phyloP scores from a whole-genome alignment of 2,888 invertebrate genomes.

The Dioctria rufipes region DNA sequence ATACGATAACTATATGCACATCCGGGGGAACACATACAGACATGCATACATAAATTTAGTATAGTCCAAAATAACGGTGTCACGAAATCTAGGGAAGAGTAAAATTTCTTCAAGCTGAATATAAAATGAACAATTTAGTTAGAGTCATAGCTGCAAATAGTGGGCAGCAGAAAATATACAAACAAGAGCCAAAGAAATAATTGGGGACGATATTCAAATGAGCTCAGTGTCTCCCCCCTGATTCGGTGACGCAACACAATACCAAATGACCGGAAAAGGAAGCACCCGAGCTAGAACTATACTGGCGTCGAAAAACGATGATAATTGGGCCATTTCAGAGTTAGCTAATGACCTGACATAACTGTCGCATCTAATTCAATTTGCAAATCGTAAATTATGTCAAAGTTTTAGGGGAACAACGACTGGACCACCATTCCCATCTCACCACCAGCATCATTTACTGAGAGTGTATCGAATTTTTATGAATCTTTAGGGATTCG shows the following conservation, averaged over 20 bases:
- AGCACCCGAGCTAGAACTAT: neutral
- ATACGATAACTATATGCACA: constrained; percentile 24
- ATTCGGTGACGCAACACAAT: constrained; percentile 1
- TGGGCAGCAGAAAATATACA: constrained; percentile 11
- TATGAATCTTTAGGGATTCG: too few relatives aligned
- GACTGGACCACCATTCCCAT: too few relatives aligned
- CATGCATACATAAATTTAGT: neutral
- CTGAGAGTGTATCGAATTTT: too few relatives aligned
- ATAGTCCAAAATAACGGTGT: constrained; percentile 17
- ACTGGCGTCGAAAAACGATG: neutral
- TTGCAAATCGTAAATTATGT: constrained; percentile 34
- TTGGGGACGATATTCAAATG: constrained; percentile 46
- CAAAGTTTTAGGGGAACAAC: neutral
- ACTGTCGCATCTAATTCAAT: constrained; percentile 50
- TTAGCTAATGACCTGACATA: constrained; percentile 48
- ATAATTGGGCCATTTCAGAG: constrained; percentile 45
- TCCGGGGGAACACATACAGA: neutral
- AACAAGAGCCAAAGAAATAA: constrained; percentile 46
- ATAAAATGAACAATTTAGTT: neutral
- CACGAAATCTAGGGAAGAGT: neutral
- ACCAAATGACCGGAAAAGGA: neutral
- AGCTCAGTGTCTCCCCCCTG: neutral
- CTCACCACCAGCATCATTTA: too few relatives aligned
- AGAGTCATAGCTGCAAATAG: neutral
- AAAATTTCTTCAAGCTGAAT: constrained; percentile 17